phyloP scores from a whole-genome alignment of 2,888 invertebrate genomes.

The Hylaea fasciaria region DNA sequence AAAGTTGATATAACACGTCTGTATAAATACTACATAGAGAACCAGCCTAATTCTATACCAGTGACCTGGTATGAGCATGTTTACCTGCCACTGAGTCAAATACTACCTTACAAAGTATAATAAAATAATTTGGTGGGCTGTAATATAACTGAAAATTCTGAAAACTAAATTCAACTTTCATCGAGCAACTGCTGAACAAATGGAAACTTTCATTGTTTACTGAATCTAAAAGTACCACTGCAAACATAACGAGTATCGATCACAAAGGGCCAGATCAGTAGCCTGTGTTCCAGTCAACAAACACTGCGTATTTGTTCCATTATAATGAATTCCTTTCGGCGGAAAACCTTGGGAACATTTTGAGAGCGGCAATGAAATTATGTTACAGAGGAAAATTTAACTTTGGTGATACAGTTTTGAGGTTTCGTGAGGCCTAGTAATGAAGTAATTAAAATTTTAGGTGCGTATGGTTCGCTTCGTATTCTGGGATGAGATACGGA shows the following conservation, averaged over 20 bases:
- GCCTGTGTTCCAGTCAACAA: conserved; percentile 2
- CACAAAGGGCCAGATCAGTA: not conserved
- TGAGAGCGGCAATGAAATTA: conserved; percentile 6
- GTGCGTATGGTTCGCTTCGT: not conserved
- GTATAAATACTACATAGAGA: no score
- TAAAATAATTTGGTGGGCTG: no score
- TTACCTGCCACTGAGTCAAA: no score
- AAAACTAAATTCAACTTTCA: not conserved
- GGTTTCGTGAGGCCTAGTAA: conserved; percentile 18
- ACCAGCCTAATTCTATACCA: no score
- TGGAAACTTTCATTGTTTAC: no score
- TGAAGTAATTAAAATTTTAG: conserved; percentile 13
- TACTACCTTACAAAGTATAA: no score
- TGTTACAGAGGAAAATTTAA: conserved; percentile 21
- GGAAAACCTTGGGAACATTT: conserved; percentile 10
- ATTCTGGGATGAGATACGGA: not conserved
- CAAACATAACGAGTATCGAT: not conserved
- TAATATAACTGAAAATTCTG: not conserved
- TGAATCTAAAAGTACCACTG: not conserved
- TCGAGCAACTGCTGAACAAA: no score
- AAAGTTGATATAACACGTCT: no score
- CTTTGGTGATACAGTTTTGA: conserved; percentile 18
- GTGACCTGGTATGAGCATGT: no score
- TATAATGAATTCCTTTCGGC: conserved; percentile 8
- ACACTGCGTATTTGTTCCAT: conserved; percentile 11